Conservation (phyloP, 2,113 vertebrate species). For the Brevimyrus niger region DNA sequence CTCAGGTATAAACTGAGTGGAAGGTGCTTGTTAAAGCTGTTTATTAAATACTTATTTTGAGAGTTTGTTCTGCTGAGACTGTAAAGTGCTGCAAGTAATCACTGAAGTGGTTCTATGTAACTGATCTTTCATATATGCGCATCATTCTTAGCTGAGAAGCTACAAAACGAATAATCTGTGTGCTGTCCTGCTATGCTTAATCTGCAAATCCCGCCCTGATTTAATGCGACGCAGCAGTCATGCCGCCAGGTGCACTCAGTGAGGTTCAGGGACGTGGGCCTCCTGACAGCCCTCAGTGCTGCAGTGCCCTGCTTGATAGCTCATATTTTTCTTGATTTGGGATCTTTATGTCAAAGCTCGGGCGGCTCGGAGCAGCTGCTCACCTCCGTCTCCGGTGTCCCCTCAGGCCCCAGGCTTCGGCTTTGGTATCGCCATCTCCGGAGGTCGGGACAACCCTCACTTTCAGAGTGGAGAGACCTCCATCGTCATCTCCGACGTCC, state of each 20-base stretch:
- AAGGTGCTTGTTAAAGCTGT: neutral
- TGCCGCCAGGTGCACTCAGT: neutral
- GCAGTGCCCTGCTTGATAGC: neutral
- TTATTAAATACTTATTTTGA: neutral
- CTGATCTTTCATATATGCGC: neutral
- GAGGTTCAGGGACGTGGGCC: neutral
- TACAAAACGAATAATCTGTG: neutral
- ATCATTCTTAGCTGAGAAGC: neutral
- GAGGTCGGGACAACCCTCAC: slow-evolving; percentile 96
- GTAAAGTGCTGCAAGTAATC: neutral
- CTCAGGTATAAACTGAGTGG: neutral
- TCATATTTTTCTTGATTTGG: neutral
- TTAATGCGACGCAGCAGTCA: neutral
- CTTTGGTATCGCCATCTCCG: slow-evolving; percentile 97
- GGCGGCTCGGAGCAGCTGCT: neutral
- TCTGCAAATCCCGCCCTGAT: neutral
- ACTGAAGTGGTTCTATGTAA: neutral
- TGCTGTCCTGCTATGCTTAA: neutral
- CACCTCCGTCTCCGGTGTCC: neutral
- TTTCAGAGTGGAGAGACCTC: slow-evolving; percentile 99
- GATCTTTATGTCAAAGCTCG: neutral
- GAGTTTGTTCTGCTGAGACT: neutral
- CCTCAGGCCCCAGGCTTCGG: slow-evolving; percentile 92
- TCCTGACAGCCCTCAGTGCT: neutral
- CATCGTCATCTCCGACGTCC: slow-evolving; percentile 96